Percentiles rank a stretch among this genome's conserved stretches.
Conservation (phyloP, 2,113 vertebrate genomes). For the Copsychus sechellarum region DNA sequence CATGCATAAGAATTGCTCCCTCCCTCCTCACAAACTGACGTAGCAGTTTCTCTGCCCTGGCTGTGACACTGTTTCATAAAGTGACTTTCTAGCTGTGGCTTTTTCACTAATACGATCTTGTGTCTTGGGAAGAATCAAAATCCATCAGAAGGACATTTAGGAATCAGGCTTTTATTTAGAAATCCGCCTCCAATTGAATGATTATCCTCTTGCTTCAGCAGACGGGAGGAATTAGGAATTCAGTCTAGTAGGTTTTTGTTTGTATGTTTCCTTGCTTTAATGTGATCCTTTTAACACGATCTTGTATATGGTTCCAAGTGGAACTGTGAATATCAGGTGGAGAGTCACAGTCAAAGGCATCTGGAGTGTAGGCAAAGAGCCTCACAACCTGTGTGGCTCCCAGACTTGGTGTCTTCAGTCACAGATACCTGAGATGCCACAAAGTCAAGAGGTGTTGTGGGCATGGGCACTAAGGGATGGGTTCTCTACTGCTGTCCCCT, state of each 20-base stretch:
- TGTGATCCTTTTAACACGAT: neutral
- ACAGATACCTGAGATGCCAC: neutral
- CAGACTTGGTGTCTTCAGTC: neutral
- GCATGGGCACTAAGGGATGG: neutral
- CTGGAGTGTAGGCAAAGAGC: neutral
- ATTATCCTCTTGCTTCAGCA: neutral
- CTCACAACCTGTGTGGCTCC: neutral
- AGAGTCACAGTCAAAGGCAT: neutral
- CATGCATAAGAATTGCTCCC: neutral
- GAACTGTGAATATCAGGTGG: neutral
- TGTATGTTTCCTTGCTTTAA: neutral
- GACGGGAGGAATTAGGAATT: neutral
- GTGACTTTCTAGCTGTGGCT: too few relatives aligned
- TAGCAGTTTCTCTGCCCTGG: neutral
- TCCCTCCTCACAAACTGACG: neutral
- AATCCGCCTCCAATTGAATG: neutral
- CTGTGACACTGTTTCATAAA: neutral
- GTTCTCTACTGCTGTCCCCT: neutral
- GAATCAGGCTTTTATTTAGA: neutral
- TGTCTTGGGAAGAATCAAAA: neutral
- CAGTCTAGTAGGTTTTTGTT: neutral
- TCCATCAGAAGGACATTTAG: neutral
- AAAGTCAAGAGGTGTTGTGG: rapidly evolving
- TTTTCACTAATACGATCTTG: neutral
- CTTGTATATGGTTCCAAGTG: neutral